Evolutionary conservation across 2,797 vertebrate genomes (phyloP).

Genomic region (Paramormyrops hopkinsi): DNA sequence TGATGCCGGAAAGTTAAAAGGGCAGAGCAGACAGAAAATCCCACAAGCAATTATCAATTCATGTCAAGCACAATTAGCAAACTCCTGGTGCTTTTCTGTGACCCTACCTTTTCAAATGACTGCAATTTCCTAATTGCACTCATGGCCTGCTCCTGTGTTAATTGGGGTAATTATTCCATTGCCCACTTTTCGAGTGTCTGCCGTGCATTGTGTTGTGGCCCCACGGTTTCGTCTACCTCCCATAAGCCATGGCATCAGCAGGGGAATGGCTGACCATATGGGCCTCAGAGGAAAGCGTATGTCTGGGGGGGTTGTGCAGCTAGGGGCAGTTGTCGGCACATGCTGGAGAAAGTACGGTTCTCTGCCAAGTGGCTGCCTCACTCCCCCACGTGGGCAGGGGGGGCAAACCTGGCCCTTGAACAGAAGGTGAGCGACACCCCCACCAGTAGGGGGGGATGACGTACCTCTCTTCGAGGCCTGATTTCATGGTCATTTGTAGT

Average conservation of each 20-base stretch:
- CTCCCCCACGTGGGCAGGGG: not conserved
- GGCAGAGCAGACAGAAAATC: not conserved
- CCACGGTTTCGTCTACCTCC: slow-evolving; percentile 1
- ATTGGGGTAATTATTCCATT: slow-evolving; percentile 24
- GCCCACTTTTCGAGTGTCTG: not conserved
- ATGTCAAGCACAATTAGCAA: slow-evolving; percentile 7
- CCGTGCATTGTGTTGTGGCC: not conserved
- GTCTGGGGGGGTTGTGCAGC: not conserved
- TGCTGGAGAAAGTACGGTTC: not conserved
- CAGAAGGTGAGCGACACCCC: not conserved
- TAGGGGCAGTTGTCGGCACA: not conserved
- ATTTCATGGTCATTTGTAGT: not conserved
- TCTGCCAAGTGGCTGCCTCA: slow-evolving; percentile 6
- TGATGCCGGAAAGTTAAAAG: not conserved
- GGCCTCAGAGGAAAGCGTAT: not conserved
- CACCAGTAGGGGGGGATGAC: not conserved
- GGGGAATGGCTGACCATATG: slow-evolving; percentile 15
- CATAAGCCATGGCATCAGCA: not conserved
- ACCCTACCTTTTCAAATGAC: slow-evolving; percentile 26
- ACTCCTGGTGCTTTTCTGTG: slow-evolving; percentile 16
- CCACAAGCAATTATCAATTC: slow-evolving; percentile 11
- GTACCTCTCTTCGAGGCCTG: not conserved
- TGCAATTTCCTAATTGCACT: slow-evolving; percentile 27
- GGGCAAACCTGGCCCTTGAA: not conserved
- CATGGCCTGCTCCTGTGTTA: slow-evolving; percentile 15